A percentile compares a stretch with the other conserved stretches of the same genome.
phyloP scores from a whole-genome alignment of 2,797 vertebrate species.

The Poeciliopsis turneri region DNA sequence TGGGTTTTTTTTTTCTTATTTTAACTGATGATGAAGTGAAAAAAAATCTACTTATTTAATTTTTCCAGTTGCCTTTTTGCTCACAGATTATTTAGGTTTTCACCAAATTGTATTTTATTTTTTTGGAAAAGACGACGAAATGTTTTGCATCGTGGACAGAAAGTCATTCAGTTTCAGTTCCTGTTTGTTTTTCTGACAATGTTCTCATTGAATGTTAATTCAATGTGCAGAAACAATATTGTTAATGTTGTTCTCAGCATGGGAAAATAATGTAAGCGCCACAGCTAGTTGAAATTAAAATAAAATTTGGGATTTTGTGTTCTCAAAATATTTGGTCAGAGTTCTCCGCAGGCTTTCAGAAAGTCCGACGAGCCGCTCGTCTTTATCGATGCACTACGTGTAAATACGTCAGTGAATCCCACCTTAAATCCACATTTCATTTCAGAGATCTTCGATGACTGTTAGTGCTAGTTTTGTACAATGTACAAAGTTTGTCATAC shows the following conservation, averaged over 20 bases:
- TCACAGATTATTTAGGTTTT: not conserved
- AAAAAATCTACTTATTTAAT: not conserved
- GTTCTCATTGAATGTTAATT: not conserved
- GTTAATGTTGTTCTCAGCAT: not conserved
- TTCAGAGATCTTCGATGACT: constrained; percentile 41
- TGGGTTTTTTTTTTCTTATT: constrained; percentile 29
- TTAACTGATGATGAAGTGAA: constrained; percentile 39
- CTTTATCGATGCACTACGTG: constrained; percentile 68
- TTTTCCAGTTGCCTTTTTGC: constrained; percentile 12
- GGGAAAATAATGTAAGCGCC: not conserved
- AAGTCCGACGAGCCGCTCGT: not conserved
- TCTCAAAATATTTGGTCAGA: not conserved
- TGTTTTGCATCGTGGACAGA: constrained; percentile 10
- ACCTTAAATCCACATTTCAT: constrained; percentile 40
- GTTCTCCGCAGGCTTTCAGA: constrained; percentile 16
- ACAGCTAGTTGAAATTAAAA: not conserved
- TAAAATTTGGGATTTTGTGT: not conserved
- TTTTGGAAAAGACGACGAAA: constrained; percentile 12
- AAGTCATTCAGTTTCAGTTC: not conserved
- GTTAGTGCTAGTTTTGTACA: constrained; percentile 67
- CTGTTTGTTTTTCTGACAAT: not conserved
- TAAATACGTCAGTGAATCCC: constrained; percentile 58
- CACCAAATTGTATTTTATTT: not conserved
- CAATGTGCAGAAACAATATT: not conserved
- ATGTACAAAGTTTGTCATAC: constrained; percentile 52